Evolutionary conservation across 1,140 invertebrate species (phyloP), one percentile per base, ranked within the genome.

Genomic region (Caligus rogercresseyi): DNA sequence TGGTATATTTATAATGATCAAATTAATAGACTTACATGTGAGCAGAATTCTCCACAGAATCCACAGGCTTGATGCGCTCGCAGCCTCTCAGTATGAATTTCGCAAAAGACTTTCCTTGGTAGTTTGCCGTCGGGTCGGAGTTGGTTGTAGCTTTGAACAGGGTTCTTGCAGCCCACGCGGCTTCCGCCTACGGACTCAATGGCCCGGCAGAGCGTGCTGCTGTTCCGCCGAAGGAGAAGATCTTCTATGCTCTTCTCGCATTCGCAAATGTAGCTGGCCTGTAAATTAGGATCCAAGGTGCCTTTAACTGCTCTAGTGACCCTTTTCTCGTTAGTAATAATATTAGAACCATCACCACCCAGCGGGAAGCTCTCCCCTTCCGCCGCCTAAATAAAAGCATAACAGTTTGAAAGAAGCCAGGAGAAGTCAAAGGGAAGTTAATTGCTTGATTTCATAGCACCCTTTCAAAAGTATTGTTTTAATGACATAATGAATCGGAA

Each of bases 21-120:
- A 21, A 52, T 64, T 3, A 26, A 21, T 7, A 21, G 13, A 52
- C 66, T 70, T 70, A 85, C 89, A 79, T 92, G 87, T 24, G 88
- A 85, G 70, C 89, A 94, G 72, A 91, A 95, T 16, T 88, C 74
- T 3, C 89, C 90, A 73, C 90, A 95, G 0, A 83, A 81, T 0
- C 89, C 84, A 71, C 90, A 95, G 71, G 87, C 90, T 70, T 90
- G 87, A 71, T 95, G 90, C 24, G 80, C 72, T 4, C 79, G 72
- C 23, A 95, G 72, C 63, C 88, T 78, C 67, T 83, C 79, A 65
- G 81, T 78, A 72, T 94, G 90, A 69, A 83, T 78, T 51, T 82
- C 78, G 73, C 90, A 94, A 1, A 89, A 74, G n/a, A 88, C 80
- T 69, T 85, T 80, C 72, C 85, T 92, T 25, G 88, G 87, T 56